Evolutionary conservation across 2,113 vertebrate species (phyloP), one percentile per base, ranked within the genome.

Genomic region (Nothoprocta perdicaria): DNA sequence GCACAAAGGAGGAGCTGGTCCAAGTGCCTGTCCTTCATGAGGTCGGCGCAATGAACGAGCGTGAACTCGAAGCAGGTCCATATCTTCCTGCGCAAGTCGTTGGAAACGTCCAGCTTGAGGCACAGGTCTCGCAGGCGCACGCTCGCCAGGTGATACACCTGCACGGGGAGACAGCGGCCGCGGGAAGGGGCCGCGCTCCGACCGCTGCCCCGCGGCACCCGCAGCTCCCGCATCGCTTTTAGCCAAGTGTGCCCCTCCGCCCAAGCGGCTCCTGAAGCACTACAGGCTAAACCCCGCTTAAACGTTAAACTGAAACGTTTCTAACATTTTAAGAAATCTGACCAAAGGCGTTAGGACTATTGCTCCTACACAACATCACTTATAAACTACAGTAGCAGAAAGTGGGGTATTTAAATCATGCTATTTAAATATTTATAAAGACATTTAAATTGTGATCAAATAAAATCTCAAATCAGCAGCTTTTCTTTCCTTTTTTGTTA

Each of bases 131-230:
- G 98, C 89, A 99, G 94, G 16, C 99, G 98, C 52, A 99, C 99
- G 1, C 99, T 99, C 63, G 98, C 98, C 96, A 99, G 97, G 80
- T 99, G 99, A 93, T 99, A 99, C 18, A 99, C 98, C 99, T 99
- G 96, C 43, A 60, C 46, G 23, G 50, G 24, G 35, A 38, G 35
- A 38, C 35, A 8, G 35, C 7, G 35, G 35, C 35, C 35, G 35
- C 35, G 35, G 35, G 35, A 38, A 38, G 35, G 35, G 35, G 35
- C 35, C 35, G 35, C 35, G 35, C 35, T 38, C 35, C 35, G 35
- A 38, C 35, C 35, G 35, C 35, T 8, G 35, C 35, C 35, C 35
- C 35, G 35, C 35, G 35, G 35, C 35, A 8, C 35, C 35, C 35
- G 35, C 35, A 38, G 35, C 35, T 38, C 35, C 35, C 35, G 35